Evolutionary conservation across 1,140 invertebrate species (phyloP), one percentile per base, ranked within the genome.

Genomic region (Centruroides sculpturatus): DNA sequence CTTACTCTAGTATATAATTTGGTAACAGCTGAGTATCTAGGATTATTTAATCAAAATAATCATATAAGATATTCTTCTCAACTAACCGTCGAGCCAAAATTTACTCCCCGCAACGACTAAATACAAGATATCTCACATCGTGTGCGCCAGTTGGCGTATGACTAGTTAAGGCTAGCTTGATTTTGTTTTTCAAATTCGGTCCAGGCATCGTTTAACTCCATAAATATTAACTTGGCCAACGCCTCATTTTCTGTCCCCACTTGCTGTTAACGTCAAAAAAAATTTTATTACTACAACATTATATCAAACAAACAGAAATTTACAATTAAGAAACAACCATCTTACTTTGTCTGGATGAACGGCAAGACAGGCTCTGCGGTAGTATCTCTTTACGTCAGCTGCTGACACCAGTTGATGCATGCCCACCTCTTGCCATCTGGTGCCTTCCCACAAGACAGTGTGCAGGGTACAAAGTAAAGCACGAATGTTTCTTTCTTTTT

Each of bases 181-280:
- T 64, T 56, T 63, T 69, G 66, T 57, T 89, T 91, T 75, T 99
- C 94, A 75, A 99, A 99, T 70, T 94, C 89, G 66, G 84, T 86
- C 93, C 95, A 99, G 10, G 95, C 94, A 72, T 98, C 96, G 76
- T 97, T 99, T 64, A 99, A 77, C 78, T 99, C 95, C 83, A 98
- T 95, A 76, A 99, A 99, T 70, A 99, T 94, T 70, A 96, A 74
- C 77, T 94, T 96, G 10, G 97, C 95, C 70, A 98, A 79, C 67
- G 85, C 84, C 75, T 94, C 91, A 71, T 93, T 89, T 47, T 82
- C 80, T 1, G 88, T 91, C 47, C 89, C 90, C 66, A 85, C 81
- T 83, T 92, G 87, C 89, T 92, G 75, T n/a, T 55, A 63, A 49
- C 55, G 8, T 41, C 50, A 56, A 8, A 60, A 47, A n/a, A 58